A percentile compares a stretch with the other conserved stretches of the same genome.
These are phyloP conservation scores for Mirza zaza DNA, from an alignment of 2,113 vertebrate genomes.

Conservation along the genomic window DNA sequence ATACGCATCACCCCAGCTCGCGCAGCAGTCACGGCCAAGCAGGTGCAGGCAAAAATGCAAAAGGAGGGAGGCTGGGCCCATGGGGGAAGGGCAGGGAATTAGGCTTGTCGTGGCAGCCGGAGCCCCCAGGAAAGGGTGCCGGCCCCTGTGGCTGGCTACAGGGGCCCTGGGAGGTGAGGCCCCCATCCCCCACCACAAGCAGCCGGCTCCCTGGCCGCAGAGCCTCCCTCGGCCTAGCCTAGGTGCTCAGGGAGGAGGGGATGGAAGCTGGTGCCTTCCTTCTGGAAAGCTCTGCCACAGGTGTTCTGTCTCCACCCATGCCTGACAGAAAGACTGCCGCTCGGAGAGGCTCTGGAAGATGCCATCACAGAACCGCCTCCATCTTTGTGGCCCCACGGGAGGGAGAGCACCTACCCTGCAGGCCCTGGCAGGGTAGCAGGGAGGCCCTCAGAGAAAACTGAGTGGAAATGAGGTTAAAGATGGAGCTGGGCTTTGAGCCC, in stretches of 20 bases:
- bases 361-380: not conserved
- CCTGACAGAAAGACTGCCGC: not conserved
- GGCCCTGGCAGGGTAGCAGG: fast-evolving
- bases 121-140: not conserved
- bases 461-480: not conserved
- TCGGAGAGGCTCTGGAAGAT: not conserved
- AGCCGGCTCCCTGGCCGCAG: not conserved
- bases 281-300: not conserved
- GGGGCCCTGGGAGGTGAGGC: not conserved
- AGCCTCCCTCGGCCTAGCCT: not conserved
- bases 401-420: not conserved
- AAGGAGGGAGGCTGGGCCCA: not conserved
- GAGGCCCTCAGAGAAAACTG: not conserved
- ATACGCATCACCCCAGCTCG: not conserved
- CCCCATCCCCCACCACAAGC: fast-evolving
- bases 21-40: not conserved
- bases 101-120: not conserved
- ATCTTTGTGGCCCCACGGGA: not conserved
- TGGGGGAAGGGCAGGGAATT: no score
- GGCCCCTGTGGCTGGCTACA: no score
- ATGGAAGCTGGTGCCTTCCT: not conserved
- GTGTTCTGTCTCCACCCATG: not conserved
- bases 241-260: not conserved
- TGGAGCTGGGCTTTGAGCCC: not conserved
- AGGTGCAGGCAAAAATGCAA: not conserved